phyloP scores from a whole-genome alignment of 2,888 invertebrate genomes.

The Diarsia brunnea region DNA sequence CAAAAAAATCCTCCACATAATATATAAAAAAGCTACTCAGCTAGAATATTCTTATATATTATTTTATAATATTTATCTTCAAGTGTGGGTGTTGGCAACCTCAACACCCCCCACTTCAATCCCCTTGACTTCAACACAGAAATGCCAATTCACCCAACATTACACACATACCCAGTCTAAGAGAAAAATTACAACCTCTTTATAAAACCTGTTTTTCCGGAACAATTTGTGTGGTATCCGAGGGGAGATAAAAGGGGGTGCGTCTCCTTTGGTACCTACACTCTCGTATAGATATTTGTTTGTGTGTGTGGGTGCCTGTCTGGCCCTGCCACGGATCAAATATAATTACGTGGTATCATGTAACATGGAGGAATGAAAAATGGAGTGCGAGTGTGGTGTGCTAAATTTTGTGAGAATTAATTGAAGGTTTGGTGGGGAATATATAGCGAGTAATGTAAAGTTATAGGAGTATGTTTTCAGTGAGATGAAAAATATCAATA shows the following conservation, averaged over 20 bases:
- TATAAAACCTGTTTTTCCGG: constrained; percentile 16
- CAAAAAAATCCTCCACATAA: not conserved
- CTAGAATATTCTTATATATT: too few relatives aligned
- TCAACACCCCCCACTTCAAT: not conserved
- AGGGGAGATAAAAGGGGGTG: constrained; percentile 8
- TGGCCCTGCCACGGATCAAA: constrained; percentile 21
- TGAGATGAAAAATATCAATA: not conserved
- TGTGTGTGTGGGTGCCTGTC: constrained; percentile 3
- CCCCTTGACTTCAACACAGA: not conserved
- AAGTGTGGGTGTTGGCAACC: not conserved
- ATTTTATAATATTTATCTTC: not conserved
- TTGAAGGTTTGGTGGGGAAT: not conserved
- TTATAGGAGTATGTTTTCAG: not conserved
- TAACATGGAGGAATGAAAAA: constrained; percentile 21
- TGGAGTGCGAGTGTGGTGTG: constrained; percentile 15
- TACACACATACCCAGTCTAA: constrained; percentile 1
- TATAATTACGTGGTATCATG: constrained; percentile 25
- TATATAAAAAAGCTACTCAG: not conserved
- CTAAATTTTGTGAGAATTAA: not conserved
- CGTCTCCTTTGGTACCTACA: constrained; percentile 1
- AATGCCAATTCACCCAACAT: not conserved
- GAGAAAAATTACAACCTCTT: constrained; percentile 13
- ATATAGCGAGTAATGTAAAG: too few relatives aligned
- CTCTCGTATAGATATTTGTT: not conserved
- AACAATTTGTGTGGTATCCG: constrained; percentile 20